phyloP scores from a whole-genome alignment of 2,797 vertebrate species.

The Discoglossus pictus region DNA sequence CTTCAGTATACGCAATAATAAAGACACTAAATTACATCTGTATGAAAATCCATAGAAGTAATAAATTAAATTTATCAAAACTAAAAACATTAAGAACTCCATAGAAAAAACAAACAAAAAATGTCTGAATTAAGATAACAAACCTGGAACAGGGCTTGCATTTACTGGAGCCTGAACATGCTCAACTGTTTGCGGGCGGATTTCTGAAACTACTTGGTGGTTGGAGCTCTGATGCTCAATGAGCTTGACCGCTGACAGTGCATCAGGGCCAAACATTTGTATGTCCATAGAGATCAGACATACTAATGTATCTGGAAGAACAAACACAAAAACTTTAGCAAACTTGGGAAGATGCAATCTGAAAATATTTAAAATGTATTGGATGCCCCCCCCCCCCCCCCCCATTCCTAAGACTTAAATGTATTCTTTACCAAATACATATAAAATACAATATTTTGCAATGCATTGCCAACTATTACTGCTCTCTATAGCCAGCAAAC shows the following conservation, averaged over 20 bases:
- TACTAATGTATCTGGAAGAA: slow-evolving; percentile 87
- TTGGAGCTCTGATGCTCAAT: slow-evolving; percentile 91
- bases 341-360: too few relatives aligned
- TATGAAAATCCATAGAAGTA: too few relatives aligned
- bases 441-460: too few relatives aligned
- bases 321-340: slow-evolving; percentile 49
- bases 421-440: too few relatives aligned
- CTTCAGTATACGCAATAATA: too few relatives aligned
- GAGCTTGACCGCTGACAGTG: slow-evolving; percentile 91
- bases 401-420: too few relatives aligned
- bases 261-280: slow-evolving; percentile 95
- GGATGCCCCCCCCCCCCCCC: too few relatives aligned
- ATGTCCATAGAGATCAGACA: slow-evolving; percentile 95
- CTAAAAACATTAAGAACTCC: too few relatives aligned
- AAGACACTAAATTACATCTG: too few relatives aligned
- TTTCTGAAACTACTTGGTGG: slow-evolving; percentile 86
- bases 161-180: slow-evolving; percentile 83
- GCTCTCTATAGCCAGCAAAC: too few relatives aligned
- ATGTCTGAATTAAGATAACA: slow-evolving; percentile 56
- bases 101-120: neutral
- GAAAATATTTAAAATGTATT: too few relatives aligned
- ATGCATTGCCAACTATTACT: too few relatives aligned
- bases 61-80: neutral
- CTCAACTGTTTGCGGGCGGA: slow-evolving; percentile 91
- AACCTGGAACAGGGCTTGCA: slow-evolving; percentile 74